Evolutionary conservation across 2,113 vertebrate species (phyloP).

Genomic region (Grallaria varia): DNA sequence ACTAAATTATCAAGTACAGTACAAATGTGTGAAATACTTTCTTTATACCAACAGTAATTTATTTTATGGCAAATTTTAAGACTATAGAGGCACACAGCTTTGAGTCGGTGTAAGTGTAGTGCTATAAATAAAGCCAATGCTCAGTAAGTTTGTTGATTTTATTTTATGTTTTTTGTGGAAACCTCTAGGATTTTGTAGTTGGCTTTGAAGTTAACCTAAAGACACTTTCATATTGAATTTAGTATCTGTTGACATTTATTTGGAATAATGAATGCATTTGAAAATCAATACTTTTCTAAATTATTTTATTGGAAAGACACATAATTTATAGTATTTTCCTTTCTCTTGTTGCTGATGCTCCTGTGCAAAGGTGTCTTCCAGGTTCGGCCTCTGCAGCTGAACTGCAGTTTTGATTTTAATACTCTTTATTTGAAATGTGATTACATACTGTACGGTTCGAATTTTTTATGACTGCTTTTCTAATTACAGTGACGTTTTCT

Average conservation of each 20-base stretch:
- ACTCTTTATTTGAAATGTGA: slow-evolving; percentile 66
- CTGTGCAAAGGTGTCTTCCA: slow-evolving; percentile 66
- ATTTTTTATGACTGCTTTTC: slow-evolving; percentile 77
- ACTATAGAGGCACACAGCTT: slow-evolving; percentile 28
- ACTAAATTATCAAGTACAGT: slow-evolving; percentile 38
- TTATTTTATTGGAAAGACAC: slow-evolving; percentile 35
- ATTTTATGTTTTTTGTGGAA: slow-evolving; percentile 58
- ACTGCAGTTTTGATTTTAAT: slow-evolving; percentile 68
- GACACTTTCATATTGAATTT: slow-evolving; percentile 50
- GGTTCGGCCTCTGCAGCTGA: slow-evolving; percentile 62
- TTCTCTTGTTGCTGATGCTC: slow-evolving; percentile 55
- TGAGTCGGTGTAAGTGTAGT: slow-evolving; percentile 40
- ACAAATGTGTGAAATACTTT: slow-evolving; percentile 44
- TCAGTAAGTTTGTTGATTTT: slow-evolving; percentile 42
- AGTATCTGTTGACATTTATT: slow-evolving; percentile 24
- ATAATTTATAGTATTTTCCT: slow-evolving; percentile 19
- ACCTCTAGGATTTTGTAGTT: slow-evolving; percentile 45
- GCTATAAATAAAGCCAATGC: slow-evolving; percentile 56
- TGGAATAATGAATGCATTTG: slow-evolving; percentile 46
- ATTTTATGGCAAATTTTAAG: slow-evolving; percentile 61
- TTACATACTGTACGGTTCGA: slow-evolving; percentile 54
- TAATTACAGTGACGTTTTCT: slow-evolving; percentile 66
- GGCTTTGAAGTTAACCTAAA: slow-evolving; percentile 22
- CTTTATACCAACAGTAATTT: slow-evolving; percentile 68
- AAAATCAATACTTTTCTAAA: slow-evolving; percentile 44